These are phyloP conservation scores for Eupithecia centaureata DNA, from an alignment of 2,888 invertebrate species.

Conservation along the genomic window DNA sequence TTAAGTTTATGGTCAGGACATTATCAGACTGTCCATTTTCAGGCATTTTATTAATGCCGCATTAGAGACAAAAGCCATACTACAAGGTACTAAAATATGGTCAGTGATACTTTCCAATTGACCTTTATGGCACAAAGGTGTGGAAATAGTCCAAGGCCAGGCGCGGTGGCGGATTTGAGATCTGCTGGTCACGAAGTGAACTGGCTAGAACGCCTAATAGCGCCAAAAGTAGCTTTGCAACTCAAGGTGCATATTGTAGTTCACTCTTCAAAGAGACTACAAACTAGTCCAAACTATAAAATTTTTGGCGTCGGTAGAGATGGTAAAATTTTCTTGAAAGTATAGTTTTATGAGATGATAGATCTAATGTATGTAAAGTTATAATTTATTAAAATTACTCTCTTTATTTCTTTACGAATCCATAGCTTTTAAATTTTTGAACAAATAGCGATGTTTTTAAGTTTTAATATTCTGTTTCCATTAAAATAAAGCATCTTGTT, in stretches of 20 bases:
- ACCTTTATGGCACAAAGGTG: conserved; percentile 74
- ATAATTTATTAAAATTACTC: too few species aligned
- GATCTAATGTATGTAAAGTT: too few species aligned
- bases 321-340: neutral
- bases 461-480: too few species aligned
- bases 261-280: neutral
- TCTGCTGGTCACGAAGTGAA: conserved; percentile 78
- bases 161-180: conserved; percentile 73
- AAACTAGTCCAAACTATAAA: neutral
- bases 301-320: neutral
- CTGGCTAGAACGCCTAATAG: conserved; percentile 39
- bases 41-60: too few species aligned
- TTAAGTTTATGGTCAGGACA: too few species aligned
- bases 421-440: too few species aligned
- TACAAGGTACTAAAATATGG: conserved; percentile 29
- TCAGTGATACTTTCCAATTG: conserved; percentile 69
- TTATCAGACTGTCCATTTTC: too few species aligned
- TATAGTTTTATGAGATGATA: too few species aligned
- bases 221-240: conserved; percentile 15
- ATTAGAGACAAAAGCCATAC: neutral
- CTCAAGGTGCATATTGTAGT: neutral
- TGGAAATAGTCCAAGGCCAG: conserved; percentile 79
- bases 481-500: too few species aligned
- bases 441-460: too few species aligned
- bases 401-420: too few species aligned